Percentiles rank a stretch among this genome's conserved stretches.
Conservation (phyloP, 2,113 vertebrate genomes). For the Tetrao urogallus region DNA sequence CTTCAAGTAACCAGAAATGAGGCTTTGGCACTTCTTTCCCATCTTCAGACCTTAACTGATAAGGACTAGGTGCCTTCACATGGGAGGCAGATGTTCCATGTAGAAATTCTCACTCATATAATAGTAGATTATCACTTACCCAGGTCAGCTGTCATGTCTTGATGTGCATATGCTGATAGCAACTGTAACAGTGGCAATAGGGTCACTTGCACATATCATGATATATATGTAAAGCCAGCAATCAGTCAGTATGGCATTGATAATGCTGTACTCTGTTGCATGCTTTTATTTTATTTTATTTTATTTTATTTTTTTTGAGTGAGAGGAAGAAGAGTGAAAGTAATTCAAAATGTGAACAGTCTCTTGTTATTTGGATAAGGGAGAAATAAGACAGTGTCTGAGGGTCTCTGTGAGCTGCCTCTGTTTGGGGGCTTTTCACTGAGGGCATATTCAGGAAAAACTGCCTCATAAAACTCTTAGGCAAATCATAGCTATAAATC, state of each 20-base stretch:
- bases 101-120: not conserved
- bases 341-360: slow-evolving; percentile 21
- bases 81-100: not conserved
- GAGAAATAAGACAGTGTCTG: slow-evolving; percentile 49
- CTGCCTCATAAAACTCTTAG: slow-evolving; percentile 75
- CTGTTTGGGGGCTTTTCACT: slow-evolving; percentile 64
- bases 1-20: not conserved
- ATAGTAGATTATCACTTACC: not conserved
- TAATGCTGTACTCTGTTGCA: not conserved
- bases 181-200: not conserved
- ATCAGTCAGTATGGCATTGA: not conserved
- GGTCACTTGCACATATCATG: not conserved
- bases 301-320: not conserved
- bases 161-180: not conserved
- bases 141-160: not conserved
- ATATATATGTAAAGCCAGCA: not conserved
- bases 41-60: not conserved
- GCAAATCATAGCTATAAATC: slow-evolving; percentile 75
- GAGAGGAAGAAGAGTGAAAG: not conserved
- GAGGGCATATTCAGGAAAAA: slow-evolving; percentile 71
- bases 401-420: slow-evolving; percentile 48
- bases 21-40: not conserved
- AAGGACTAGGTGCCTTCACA: not conserved
- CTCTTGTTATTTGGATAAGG: slow-evolving; percentile 44
- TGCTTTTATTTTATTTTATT: not conserved